A percentile compares a stretch with the other conserved stretches of the same genome.
These are phyloP conservation scores for Bradysia coprophila DNA, from an alignment of 1,140 invertebrate species.

Conservation along the genomic window DNA sequence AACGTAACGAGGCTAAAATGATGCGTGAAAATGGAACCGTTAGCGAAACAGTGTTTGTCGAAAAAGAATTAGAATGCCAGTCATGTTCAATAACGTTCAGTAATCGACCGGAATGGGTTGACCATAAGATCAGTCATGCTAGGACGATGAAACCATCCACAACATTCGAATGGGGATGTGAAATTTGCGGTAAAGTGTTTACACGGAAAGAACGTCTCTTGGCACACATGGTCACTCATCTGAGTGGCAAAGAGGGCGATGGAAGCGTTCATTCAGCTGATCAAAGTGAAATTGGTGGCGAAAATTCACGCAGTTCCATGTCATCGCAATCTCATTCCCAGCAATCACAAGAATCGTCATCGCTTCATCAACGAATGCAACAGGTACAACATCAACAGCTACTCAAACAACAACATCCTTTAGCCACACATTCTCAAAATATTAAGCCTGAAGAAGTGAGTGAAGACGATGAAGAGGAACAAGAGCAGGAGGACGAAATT, in stretches of 20 bases:
- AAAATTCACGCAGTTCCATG: constrained; percentile 4
- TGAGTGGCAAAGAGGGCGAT: constrained; percentile 2
- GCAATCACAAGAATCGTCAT: constrained; percentile 1
- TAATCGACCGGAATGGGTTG: constrained; percentile 18
- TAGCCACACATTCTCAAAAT: too few relatives aligned
- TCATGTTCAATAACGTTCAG: constrained; percentile 15
- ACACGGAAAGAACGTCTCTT: constrained; percentile 22
- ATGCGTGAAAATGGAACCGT: constrained; percentile 10
- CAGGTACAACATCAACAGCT: neutral
- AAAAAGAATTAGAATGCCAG: constrained; percentile 13
- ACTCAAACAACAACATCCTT: neutral
- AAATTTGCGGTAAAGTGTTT: constrained; percentile 20
- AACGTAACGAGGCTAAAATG: constrained; percentile 14
- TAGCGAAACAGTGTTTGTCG: constrained; percentile 15
- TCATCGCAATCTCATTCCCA: neutral
- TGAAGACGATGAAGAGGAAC: constrained; percentile 2
- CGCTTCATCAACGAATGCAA: neutral
- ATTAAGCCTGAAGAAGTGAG: neutral
- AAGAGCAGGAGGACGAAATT: constrained; percentile 4
- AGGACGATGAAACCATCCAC: constrained; percentile 17
- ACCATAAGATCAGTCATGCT: constrained; percentile 19
- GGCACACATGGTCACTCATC: constrained; percentile 13
- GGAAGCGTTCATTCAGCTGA: neutral
- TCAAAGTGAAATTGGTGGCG: neutral
- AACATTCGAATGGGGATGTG: constrained; percentile 23